Conservation (phyloP, 2,797 vertebrate genomes). For the Valencia hispanica region DNA sequence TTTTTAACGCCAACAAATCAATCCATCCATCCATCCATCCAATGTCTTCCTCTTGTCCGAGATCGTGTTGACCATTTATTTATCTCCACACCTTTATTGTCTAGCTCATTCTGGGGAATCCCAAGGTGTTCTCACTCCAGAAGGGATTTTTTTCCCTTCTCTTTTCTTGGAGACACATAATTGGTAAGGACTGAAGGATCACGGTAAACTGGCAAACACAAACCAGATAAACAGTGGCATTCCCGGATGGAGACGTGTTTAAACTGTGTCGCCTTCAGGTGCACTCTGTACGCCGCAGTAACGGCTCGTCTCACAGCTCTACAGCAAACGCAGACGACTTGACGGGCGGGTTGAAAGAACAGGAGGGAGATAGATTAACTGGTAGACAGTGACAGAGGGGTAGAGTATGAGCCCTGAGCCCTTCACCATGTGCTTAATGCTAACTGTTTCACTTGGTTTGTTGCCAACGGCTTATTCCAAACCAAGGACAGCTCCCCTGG, state of each 20-base stretch:
- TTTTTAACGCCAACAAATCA: not conserved
- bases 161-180: not conserved
- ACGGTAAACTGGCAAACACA: not conserved
- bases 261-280: slow-evolving; percentile 5
- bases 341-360: slow-evolving; percentile 12
- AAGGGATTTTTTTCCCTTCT: too few species aligned
- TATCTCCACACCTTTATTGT: too few species aligned
- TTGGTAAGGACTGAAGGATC: not conserved
- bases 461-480: slow-evolving; percentile 68
- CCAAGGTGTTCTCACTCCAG: too few species aligned
- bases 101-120: too few species aligned
- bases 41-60: too few species aligned
- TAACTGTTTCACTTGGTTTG: slow-evolving; percentile 66
- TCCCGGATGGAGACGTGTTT: not conserved
- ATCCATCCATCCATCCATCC: too few species aligned
- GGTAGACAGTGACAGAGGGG: slow-evolving; percentile 57
- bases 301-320: slow-evolving; percentile 30
- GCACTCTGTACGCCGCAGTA: slow-evolving; percentile 1
- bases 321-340: slow-evolving; percentile 9
- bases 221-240: not conserved
- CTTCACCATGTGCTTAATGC: slow-evolving; percentile 56
- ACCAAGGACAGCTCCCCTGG: slow-evolving; percentile 74
- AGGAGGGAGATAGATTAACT: slow-evolving; percentile 36
- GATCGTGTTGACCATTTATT: too few species aligned
- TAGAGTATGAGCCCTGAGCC: slow-evolving; percentile 42